Base-by-base conservation (phyloP, 2,797 vertebrate species). In the Sylvilagus floridanus region DNA sequence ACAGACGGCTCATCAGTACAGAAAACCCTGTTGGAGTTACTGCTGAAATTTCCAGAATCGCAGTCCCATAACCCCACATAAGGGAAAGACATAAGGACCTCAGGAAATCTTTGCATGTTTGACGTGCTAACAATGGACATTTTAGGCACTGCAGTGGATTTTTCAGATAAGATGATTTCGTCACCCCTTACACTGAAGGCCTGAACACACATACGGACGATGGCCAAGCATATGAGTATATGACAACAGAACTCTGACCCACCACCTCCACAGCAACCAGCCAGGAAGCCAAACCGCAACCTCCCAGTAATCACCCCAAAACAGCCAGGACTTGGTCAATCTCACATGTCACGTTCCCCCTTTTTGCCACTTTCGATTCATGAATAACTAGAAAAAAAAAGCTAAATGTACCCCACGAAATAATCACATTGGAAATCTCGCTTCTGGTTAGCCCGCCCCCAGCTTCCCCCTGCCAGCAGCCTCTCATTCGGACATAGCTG, bases 41-140 rank as follows among this genome's bases (percentile, higher is more conserved):
- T 65, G 28, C 32, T 63, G 72, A 92, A 60, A 82, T 85, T 12
- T 90, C 42, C 72, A 73, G 54, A 69, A 85, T 84, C 13, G 14
- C 28, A 71, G 37, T 52, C 54, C 62, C 54, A 65, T 90, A 42
- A 47, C 37, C 68, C 19, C 4, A 0, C 52, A 26, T 47, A 47
- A 47, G n/a, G 60, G 57, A 86, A 83, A 86, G 60, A 82, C 52
- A 57, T 30, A 87, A 54, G 63, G 30, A n/a, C 28, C 11, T 77
- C 50, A 76, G 54, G 82, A 93, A 90, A 90, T 77, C 14, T 30
- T 93, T 90, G 42, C 32, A 66, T 66, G 76, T 42, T 77, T 71
- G 30, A 87, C 47, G 69, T 76, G 17, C 22, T 88, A 42, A 76
- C 42, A 76, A 54, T 47, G 28, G 63, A 81, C 66, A 63, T 69